Evolutionary conservation across 2,797 vertebrate genomes (phyloP), one percentile per base, ranked within the genome.

Genomic region (Xiphorhynchus erythropygius): DNA sequence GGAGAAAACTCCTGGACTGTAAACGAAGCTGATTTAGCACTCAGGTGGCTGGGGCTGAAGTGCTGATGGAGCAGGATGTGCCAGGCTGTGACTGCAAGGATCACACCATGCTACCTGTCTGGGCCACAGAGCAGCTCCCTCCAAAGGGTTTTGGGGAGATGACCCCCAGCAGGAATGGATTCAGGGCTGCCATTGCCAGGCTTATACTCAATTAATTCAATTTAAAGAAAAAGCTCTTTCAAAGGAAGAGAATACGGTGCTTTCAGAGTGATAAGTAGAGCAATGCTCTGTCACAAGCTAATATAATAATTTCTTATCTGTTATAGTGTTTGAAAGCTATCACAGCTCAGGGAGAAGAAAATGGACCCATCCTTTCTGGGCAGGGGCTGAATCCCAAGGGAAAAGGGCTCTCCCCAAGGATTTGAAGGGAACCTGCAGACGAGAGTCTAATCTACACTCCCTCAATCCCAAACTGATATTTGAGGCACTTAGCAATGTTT

Each of bases 171-270:
- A 28, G 17, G 23, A 5, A 11, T 13, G 71, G 37, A 42, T 63
- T 55, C 15, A 53, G 57, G 68, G 70, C 27, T 86, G 74, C 76
- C 92, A 24, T 53, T 53, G 46, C 82, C 42, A 30, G 33, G 27
- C 23, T 94, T 79, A 47, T 37, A 62, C 30, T 81, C 79, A 76
- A 67, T 94, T 89, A 91, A 69, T 55, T 71, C 39, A 49, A 80
- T 62, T 89, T 73, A 73, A 81, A 93, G 68, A 63, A 82, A 32
- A 28, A 46, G 11, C 63, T 77, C 69, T 84, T 79, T 44, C 49
- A 18, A 52, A 33, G 10, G 19, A 49, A 60, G 9, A 46, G 8
- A 56, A 28, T 16, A 3, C 3, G 30, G 37, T 35, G 16, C 12
- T 87, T 74, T 7, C 24, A 42, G 60, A 79, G 79, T 37, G 35